Evolutionary conservation across 2,113 vertebrate genomes (phyloP), one percentile per base, ranked within the genome.

Genomic region (Narcine bancroftii): DNA sequence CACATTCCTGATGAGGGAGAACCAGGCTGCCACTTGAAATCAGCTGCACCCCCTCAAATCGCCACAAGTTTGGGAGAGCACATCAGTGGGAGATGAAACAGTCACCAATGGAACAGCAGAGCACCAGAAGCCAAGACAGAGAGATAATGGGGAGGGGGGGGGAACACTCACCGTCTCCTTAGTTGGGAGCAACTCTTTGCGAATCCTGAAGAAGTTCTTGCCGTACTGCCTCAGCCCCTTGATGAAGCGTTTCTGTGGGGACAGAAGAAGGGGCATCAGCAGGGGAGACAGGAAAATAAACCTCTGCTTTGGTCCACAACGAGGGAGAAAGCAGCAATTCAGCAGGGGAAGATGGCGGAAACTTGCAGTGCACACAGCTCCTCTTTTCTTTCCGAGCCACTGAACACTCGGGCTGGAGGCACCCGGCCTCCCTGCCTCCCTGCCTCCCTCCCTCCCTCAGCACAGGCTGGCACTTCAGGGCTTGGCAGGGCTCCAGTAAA

Each of bases 171-270:
- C 97, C 93, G 97, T 98, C 94, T 98, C 97, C 96, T 98, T 98
- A 96, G 96, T 97, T 94, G 97, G 97, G 93, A 98, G 97, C 94
- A 98, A 96, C 94, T 98, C 99, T 96, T 99, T 99, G 93, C 98
- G 96, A 95, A 99, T 99, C 96, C 98, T 97, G 96, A 99, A 99
- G 97, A 99, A 99, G 98, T 99, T 99, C 97, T 99, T 99, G 94
- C 99, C 98, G 93, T 99, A 99, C 94, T 99, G 99, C 94, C 98
- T 95, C 94, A 99, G 95, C 19, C 99, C 99, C 95, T 99, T 99
- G 95, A 98, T 98, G 95, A 99, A 99, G 93, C 99, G 98, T 94
- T 99, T 98, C 98, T 98, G 97, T 1, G 93, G 93, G 92, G 92
- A 94, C 93, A 95, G 94, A 94, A 93, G 39, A 94, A 92, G 92